Evolutionary conservation across 2,888 invertebrate genomes (phyloP), one percentile per base, ranked within the genome.

Genomic region (Eupithecia pulchellata): DNA sequence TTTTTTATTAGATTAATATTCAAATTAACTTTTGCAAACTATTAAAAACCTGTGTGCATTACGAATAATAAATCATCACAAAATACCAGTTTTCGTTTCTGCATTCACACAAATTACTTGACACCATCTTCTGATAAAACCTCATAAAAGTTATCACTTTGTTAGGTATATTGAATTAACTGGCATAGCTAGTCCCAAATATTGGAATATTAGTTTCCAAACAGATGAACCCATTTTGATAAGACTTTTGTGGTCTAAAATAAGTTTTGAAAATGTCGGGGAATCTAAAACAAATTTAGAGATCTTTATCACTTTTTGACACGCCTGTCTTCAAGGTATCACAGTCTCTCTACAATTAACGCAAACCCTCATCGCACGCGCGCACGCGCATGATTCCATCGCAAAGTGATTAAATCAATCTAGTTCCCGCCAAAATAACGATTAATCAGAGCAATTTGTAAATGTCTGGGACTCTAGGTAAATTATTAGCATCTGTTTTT

Each of bases 331-430:
- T 27, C 25, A 67, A 64, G 27, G 58, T 52, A 57, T 63, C 66
- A 64, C 29, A 47, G 75, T 63, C 63, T 47, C 27, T 57, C 27
- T 60, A 72, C 79, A 79, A 80, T 79, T 79, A 80, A 70, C 73
- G 73, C 66, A 58, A 62, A 71, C 71, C 69, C 73, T 74, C 72
- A 73, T 62, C 32, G 71, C 69, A 71, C 55, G 70, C 52, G 71
- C 78, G 75, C 77, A 74, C 58, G 69, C 64, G 74, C 73, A 73
- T 71, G 71, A 71, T 62, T 70, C 66, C 62, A 72, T 70, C 69
- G 64, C 47, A 68, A 73, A 77, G 72, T 75, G 75, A 75, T 73
- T 70, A 57, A 66, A 78, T 76, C 75, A 74, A 76, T 78, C 76
- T 72, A 68, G 67, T 71, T 68, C 42, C 75, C 71, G 66, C 76